These are phyloP conservation scores for Tachuris rubrigastra DNA, from an alignment of 2,113 vertebrate genomes.

Conservation along the genomic window DNA sequence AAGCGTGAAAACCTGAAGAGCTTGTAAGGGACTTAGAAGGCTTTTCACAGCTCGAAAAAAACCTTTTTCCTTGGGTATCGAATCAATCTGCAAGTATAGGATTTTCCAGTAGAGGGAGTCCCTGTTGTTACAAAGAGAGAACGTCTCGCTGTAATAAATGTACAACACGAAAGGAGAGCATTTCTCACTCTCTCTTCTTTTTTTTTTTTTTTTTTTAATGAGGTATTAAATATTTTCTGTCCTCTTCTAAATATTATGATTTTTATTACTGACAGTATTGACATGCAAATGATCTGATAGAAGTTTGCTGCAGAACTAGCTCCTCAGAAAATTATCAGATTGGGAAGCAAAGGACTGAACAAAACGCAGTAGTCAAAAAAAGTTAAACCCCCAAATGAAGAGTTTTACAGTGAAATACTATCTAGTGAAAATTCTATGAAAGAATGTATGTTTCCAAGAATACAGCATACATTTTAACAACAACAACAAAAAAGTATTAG, in stretches of 20 bases:
- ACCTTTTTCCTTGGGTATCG: background rate
- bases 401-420: background rate
- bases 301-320: background rate
- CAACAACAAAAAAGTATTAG: background rate
- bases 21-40: background rate
- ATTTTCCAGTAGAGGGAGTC: slow-evolving; percentile 57
- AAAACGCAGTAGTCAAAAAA: background rate
- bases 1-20: background rate
- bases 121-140: background rate
- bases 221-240: background rate
- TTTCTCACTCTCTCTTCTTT: background rate
- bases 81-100: background rate
- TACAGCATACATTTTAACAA: background rate
- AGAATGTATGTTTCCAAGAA: background rate
- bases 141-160: background rate
- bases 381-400: background rate
- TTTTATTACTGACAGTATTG: background rate
- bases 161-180: background rate
- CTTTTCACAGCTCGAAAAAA: background rate
- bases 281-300: background rate
- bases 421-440: background rate
- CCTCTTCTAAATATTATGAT: background rate
- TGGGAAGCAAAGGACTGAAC: background rate
- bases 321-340: background rate
- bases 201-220: background rate